phyloP scores from a whole-genome alignment of 2,113 vertebrate genomes.

The Nycticebus coucang region DNA sequence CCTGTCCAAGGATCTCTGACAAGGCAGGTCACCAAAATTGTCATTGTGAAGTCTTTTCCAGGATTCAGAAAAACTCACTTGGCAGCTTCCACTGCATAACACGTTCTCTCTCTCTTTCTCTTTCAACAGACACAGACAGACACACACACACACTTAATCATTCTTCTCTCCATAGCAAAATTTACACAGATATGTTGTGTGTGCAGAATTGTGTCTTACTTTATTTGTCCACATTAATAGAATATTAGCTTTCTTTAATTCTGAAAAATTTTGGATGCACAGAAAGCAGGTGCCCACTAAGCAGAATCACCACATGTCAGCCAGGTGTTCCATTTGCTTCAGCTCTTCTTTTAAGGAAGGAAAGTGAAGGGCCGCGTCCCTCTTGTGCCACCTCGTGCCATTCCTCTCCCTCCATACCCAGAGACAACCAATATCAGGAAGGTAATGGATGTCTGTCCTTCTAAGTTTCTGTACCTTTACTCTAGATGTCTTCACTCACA shows the following conservation, averaged over 20 bases:
- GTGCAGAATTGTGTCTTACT: not conserved
- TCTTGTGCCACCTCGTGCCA: not conserved
- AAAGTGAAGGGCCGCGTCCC: not conserved
- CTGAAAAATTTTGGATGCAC: not conserved
- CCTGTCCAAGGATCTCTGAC: not conserved
- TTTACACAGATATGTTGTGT: not conserved
- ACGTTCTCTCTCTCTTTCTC: not conserved
- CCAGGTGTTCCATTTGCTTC: not conserved
- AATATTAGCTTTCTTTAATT: slow-evolving; percentile 10
- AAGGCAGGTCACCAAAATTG: not conserved
- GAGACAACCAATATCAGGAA: not conserved
- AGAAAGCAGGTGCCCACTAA: not conserved
- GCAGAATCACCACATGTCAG: not conserved
- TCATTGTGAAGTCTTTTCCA: not conserved
- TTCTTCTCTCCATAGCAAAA: slow-evolving; percentile 31
- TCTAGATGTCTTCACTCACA: not conserved
- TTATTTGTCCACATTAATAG: not conserved
- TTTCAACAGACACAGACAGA: not conserved
- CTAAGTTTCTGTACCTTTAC: not conserved
- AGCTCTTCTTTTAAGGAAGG: slow-evolving; percentile 19
- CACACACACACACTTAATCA: not conserved
- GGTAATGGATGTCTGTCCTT: not conserved
- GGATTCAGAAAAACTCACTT: not conserved
- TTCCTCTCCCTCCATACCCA: not conserved
- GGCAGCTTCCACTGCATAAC: not conserved